Evolutionary conservation across 1,140 invertebrate species (phyloP).

Genomic region (Philopotamus ludificatus): DNA sequence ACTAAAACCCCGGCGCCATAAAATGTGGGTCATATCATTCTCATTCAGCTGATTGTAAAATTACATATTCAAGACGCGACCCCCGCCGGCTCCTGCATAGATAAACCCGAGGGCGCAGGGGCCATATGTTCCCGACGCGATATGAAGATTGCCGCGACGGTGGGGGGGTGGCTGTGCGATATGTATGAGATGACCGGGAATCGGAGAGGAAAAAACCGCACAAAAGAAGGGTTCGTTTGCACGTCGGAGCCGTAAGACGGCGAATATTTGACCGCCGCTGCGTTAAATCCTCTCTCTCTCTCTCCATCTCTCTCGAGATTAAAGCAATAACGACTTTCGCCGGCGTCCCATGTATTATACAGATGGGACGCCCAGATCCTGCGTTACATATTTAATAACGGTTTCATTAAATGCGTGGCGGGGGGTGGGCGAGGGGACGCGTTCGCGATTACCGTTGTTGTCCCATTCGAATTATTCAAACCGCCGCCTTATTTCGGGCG

Average conservation of each 20-base stretch:
- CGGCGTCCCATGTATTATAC: too few relatives aligned
- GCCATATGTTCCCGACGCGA: conserved; percentile 6
- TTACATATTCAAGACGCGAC: conserved; percentile 40
- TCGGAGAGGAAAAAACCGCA: neutral
- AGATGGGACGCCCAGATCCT: too few relatives aligned
- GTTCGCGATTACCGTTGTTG: neutral
- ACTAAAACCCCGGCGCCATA: conserved; percentile 10
- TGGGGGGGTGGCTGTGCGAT: conserved; percentile 9
- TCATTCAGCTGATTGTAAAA: conserved; percentile 42
- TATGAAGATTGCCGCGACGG: conserved; percentile 31
- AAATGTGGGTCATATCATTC: conserved; percentile 41
- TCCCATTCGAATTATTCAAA: conserved; percentile 17
- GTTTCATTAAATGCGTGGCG: too few relatives aligned
- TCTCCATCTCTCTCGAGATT: too few relatives aligned
- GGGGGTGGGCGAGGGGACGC: too few relatives aligned
- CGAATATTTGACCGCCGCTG: too few relatives aligned
- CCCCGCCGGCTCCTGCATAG: conserved; percentile 31
- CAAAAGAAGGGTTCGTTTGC: too few relatives aligned
- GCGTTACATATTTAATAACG: too few relatives aligned
- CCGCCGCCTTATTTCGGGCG: conserved; percentile 12
- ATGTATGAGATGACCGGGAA: conserved; percentile 5
- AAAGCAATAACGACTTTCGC: too few relatives aligned
- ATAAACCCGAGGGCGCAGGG: conserved; percentile 21
- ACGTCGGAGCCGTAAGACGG: too few relatives aligned
- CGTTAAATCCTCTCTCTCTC: too few relatives aligned